Percentiles rank a stretch among this genome's conserved stretches.
Evolutionary conservation across 2,797 vertebrate species (phyloP).

Genomic region (Gila robusta): DNA sequence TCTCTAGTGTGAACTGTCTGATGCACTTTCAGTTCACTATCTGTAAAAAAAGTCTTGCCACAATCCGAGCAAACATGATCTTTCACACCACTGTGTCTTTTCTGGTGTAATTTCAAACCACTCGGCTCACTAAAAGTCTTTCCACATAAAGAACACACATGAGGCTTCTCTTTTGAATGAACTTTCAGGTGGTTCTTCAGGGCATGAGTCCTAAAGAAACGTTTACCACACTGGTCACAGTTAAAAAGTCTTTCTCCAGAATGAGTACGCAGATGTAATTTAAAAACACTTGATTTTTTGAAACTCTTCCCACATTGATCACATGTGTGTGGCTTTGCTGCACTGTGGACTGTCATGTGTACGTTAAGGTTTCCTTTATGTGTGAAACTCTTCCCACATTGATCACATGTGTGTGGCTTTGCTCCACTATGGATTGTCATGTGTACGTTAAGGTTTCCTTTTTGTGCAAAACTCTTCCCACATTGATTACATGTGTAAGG

Average conservation of each 20-base stretch:
- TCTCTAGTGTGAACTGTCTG: not conserved
- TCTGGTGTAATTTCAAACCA: not conserved
- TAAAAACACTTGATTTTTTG: not conserved
- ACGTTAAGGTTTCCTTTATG: not conserved
- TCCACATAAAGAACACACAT: not conserved
- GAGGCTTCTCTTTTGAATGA: not conserved
- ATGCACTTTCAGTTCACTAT: not conserved
- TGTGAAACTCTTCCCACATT: not conserved
- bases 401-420: not conserved
- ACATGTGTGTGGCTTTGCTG: not conserved
- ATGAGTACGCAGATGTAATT: not conserved
- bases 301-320: not conserved
- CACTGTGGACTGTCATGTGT: not conserved
- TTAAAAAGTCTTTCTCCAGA: not conserved
- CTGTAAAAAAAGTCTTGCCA: conserved; percentile 6
- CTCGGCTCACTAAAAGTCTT: not conserved
- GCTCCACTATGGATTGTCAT: not conserved
- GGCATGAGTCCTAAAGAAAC: not conserved
- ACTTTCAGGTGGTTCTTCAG: not conserved
- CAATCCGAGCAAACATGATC: not conserved
- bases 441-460: not conserved
- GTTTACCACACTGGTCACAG: not conserved
- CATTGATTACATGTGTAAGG: not conserved
- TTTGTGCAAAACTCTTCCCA: not conserved
- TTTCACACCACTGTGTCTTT: conserved; percentile 4